These are phyloP conservation scores for Desmodus rotundus DNA, from an alignment of 2,113 vertebrate species.

Conservation along the genomic window DNA sequence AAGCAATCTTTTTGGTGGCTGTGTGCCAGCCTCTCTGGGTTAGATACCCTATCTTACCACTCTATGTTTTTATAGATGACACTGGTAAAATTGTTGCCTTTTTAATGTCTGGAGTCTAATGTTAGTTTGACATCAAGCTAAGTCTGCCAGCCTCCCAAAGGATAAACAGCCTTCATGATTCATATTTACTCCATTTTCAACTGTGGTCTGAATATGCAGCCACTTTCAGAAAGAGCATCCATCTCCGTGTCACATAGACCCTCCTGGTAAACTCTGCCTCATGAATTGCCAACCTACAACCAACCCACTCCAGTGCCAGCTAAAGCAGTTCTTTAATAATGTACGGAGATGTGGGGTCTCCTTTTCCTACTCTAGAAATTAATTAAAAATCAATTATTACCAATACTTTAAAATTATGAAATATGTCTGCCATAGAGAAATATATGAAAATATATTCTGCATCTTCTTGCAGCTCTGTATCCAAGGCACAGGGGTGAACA, in stretches of 20 bases:
- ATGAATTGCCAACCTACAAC: neutral
- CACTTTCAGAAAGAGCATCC: neutral
- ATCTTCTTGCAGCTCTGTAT: neutral
- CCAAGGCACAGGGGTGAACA: neutral
- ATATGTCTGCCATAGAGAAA: neutral
- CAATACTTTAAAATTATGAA: neutral
- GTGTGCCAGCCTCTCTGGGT: neutral
- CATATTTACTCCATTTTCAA: slow-evolving; percentile 14
- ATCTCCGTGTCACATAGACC: neutral
- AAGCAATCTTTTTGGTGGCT: neutral
- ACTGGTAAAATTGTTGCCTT: neutral
- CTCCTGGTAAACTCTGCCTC: neutral
- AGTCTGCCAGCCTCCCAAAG: neutral
- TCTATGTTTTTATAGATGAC: neutral
- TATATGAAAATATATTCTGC: neutral
- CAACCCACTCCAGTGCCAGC: neutral
- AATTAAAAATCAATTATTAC: neutral
- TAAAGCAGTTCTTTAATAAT: neutral
- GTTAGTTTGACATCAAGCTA: neutral
- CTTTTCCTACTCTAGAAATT: neutral
- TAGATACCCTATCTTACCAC: neutral
- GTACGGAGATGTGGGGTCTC: neutral
- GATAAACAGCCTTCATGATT: neutral
- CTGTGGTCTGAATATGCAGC: neutral
- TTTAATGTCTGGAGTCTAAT: neutral